Conservation (phyloP, 2,113 vertebrate genomes). For the Antennarius striatus region DNA sequence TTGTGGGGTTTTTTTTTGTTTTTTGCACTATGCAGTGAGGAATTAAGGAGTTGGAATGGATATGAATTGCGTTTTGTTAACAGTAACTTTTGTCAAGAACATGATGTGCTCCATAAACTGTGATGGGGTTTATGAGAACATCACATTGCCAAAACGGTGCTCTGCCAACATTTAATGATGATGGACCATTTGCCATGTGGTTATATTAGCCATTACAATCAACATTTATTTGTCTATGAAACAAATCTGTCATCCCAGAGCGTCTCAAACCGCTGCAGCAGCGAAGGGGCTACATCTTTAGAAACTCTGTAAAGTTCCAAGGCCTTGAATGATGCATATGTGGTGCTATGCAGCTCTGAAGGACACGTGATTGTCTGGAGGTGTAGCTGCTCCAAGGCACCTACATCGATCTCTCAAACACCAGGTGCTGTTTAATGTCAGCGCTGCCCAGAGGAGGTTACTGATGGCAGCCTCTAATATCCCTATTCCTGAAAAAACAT, state of each 20-base stretch:
- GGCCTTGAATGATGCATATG: constrained; percentile 64
- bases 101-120: constrained; percentile 57
- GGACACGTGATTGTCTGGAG: constrained; percentile 56
- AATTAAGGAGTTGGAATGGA: neutral
- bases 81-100: constrained; percentile 35
- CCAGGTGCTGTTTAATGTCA: constrained; percentile 77
- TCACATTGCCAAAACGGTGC: constrained; percentile 48
- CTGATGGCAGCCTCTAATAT: constrained; percentile 64
- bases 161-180: constrained; percentile 63
- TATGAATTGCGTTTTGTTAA: constrained; percentile 30
- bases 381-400: constrained; percentile 58
- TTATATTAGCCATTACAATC: constrained; percentile 41
- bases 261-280: constrained; percentile 18
- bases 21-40: neutral
- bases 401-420: constrained; percentile 72
- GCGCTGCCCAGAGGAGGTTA: constrained; percentile 66
- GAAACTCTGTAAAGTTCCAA: constrained; percentile 52
- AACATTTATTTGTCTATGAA: constrained; percentile 58
- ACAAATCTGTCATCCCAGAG: constrained; percentile 32
- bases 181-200: constrained; percentile 44
- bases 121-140: constrained; percentile 51
- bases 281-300: constrained; percentile 30
- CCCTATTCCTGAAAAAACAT: constrained; percentile 52
- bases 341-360: constrained; percentile 49
- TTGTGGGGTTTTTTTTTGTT: neutral